Evolutionary conservation across 2,113 vertebrate genomes (phyloP).

Genomic region (Microcebus tavaratra): DNA sequence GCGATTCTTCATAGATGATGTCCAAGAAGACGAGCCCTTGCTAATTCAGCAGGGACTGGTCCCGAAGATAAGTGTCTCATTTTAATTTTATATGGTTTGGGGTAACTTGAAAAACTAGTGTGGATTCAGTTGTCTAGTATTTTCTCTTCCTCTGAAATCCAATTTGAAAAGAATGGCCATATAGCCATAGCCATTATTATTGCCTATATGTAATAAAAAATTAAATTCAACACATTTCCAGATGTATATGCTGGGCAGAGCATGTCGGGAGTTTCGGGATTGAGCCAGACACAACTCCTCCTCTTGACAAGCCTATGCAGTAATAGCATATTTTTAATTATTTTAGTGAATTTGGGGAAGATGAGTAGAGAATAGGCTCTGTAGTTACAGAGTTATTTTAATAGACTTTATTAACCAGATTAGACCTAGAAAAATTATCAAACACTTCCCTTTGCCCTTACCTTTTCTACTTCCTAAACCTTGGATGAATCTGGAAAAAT

Average conservation of each 20-base stretch:
- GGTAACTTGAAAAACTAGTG: background rate
- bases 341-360: background rate
- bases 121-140: background rate
- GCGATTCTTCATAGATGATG: conserved; percentile 77
- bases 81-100: rapidly evolving
- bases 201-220: background rate
- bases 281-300: background rate
- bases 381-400: background rate
- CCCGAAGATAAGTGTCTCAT: conserved; percentile 88
- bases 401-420: background rate
- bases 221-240: background rate
- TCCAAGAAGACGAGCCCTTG: conserved; percentile 72
- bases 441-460: background rate
- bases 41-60: conserved; percentile 87
- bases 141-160: background rate
- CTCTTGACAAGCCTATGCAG: background rate
- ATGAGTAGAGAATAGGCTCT: background rate
- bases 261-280: background rate
- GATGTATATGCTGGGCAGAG: too few relatives aligned
- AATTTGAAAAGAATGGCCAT: background rate
- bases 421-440: background rate
- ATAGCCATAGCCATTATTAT: background rate
- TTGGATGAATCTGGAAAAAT: background rate
- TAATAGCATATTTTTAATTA: background rate
- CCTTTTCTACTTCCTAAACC: background rate